phyloP scores from a whole-genome alignment of 53 echinoderm and acorn worm genomes.

The Echinometra lucunter region DNA sequence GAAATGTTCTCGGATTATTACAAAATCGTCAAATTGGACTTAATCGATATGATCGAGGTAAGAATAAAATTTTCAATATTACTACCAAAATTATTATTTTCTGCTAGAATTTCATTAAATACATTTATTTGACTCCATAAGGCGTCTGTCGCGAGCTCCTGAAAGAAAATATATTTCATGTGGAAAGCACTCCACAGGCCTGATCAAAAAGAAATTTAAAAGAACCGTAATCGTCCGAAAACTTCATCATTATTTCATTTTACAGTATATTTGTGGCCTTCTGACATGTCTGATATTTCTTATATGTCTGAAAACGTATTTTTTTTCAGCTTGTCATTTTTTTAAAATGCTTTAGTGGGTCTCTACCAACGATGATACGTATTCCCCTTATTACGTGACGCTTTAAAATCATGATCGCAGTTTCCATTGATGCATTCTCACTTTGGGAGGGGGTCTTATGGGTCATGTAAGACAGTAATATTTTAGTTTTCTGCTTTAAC shows the following conservation, averaged over 20 bases:
- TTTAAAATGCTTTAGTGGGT: not conserved
- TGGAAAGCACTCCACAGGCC: not conserved
- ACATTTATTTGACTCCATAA: not conserved
- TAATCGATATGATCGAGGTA: slow-evolving; percentile 1
- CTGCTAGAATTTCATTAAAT: not conserved
- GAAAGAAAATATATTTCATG: not conserved
- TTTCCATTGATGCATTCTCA: not conserved
- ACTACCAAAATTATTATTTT: not conserved
- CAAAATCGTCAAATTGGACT: slow-evolving; percentile 36
- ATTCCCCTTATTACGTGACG: not conserved
- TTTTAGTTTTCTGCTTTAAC: not conserved
- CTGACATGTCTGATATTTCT: too few species aligned
- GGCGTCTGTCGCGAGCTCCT: not conserved
- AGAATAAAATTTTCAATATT: not conserved
- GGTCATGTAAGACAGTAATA: not conserved
- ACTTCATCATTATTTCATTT: too few species aligned
- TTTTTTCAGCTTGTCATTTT: not conserved
- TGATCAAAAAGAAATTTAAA: not conserved
- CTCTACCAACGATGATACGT: not conserved
- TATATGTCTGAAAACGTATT: not conserved
- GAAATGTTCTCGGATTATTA: slow-evolving; percentile 48
- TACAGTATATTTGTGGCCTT: too few species aligned
- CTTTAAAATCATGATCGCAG: not conserved
- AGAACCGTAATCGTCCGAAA: not conserved
- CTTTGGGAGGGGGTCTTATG: not conserved